These are phyloP conservation scores for Phalloptychus januarius DNA, from an alignment of 2,797 vertebrate species.

Conservation along the genomic window DNA sequence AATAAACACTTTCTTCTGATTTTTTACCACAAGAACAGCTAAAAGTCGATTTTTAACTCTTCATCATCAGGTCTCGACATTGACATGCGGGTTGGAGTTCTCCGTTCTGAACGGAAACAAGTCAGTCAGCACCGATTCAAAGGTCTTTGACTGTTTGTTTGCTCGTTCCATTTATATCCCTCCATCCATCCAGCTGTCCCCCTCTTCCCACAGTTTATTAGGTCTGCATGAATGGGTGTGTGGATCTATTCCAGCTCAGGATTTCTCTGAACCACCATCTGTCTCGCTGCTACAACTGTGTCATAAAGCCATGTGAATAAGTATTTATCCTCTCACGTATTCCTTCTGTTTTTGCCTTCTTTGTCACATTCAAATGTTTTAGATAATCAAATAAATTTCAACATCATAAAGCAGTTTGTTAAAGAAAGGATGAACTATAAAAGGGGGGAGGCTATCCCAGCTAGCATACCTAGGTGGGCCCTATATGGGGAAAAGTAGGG, in stretches of 20 bases:
- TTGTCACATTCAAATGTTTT: background rate
- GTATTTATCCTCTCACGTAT: background rate
- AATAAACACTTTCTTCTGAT: slow-evolving; percentile 37
- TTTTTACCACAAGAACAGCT: slow-evolving; percentile 21
- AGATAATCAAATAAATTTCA: background rate
- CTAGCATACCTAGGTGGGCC: too few relatives aligned
- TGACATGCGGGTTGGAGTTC: background rate
- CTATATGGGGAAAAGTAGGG: too few relatives aligned
- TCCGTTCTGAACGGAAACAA: slow-evolving; percentile 19
- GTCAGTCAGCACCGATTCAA: slow-evolving; percentile 19
- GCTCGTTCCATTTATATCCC: slow-evolving; percentile 53
- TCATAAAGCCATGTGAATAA: background rate
- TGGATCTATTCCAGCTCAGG: slow-evolving; percentile 41
- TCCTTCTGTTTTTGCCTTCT: background rate
- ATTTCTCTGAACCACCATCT: slow-evolving; percentile 37
- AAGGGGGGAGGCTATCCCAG: too few relatives aligned
- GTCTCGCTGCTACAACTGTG: slow-evolving; percentile 16
- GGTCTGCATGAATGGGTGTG: slow-evolving; percentile 30
- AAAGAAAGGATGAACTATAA: background rate
- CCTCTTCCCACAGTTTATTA: slow-evolving; percentile 60
- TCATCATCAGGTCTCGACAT: slow-evolving; percentile 5
- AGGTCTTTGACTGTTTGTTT: slow-evolving; percentile 44
- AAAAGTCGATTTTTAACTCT: slow-evolving; percentile 4
- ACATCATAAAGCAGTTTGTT: background rate
- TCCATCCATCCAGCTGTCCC: slow-evolving; percentile 22